Conservation (phyloP, 2,888 invertebrate species). For the Dryobotodes eremita region DNA sequence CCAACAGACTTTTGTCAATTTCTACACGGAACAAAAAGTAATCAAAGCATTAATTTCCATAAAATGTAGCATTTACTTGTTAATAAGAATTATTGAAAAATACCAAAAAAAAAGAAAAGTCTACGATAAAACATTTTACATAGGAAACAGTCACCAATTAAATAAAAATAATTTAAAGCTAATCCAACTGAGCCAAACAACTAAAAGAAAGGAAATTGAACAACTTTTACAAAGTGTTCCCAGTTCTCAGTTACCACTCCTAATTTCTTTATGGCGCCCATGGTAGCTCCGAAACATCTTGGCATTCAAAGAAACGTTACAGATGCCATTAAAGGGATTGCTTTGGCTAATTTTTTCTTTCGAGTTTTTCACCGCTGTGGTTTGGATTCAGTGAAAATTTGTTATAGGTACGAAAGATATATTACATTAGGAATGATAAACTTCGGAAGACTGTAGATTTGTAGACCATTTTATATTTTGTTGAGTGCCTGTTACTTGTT, state of each 20-base stretch:
- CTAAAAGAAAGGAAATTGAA: conserved; percentile 43
- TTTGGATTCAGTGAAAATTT: conserved; percentile 9
- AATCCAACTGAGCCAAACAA: conserved; percentile 25
- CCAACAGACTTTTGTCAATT: too few species aligned
- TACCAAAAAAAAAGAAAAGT: neutral
- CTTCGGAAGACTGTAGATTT: too few species aligned
- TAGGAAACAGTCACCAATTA: conserved; percentile 5
- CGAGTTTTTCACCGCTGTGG: conserved; percentile 30
- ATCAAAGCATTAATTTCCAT: too few species aligned
- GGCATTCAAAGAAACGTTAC: conserved; percentile 35
- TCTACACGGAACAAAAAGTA: too few species aligned
- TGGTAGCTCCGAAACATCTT: conserved; percentile 13
- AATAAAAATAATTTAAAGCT: conserved; percentile 41
- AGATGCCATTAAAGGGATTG: conserved; percentile 44
- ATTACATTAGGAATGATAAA: neutral
- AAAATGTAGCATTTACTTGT: too few species aligned
- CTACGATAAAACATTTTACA: neutral
- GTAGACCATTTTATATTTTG: too few species aligned
- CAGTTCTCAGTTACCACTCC: conserved; percentile 9
- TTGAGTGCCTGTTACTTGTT: too few species aligned
- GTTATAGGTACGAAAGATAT: neutral
- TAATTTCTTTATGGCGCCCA: conserved; percentile 48
- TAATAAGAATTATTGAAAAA: neutral
- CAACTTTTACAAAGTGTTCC: conserved; percentile 41
- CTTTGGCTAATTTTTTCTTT: conserved; percentile 17